Evolutionary conservation across 2,888 invertebrate genomes (phyloP), one percentile per base, ranked within the genome.

Genomic region (Diplazon laetatorius): DNA sequence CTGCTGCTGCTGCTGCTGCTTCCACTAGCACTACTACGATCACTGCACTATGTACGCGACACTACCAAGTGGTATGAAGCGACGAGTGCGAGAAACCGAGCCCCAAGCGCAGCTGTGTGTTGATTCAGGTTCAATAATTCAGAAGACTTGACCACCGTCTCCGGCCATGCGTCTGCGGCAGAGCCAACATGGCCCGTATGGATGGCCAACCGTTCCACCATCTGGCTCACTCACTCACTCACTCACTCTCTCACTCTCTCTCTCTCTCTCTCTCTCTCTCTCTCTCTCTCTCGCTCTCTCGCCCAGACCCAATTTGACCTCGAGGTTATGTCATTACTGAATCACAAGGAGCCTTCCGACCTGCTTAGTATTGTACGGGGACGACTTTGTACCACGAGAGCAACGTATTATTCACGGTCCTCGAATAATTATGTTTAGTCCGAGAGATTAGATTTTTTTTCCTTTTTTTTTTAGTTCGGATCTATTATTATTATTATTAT

Each of bases 91-190:
- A 69, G 77, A 55, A n/a, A 69, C 37, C 68, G 37, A 73, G 62
- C 68, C n/a, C n/a, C 16, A 50, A 37, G 50, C 75, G 72, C 77
- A 75, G 75, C 80, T 81, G 62, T 81, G 62, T 73, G 81, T 83
- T 80, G 81, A 80, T 80, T 80, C 62, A 63, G 76, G 77, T 78
- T 84, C 72, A 82, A 83, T 85, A 82, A 83, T 84, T 84, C 72
- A 82, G 75, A 72, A 76, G 78, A 75, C 80, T 30, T 76, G 81
- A 78, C 82, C 82, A 80, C 78, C 72, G 78, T 69, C 73, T 76
- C 55, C 71, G 55, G 60, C 78, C 75, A 82, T 82, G 80, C 70
- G 71, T 82, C 79, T 80, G 78, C 76, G 74, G 79, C 80, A 55
- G 35, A 68, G 18, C 39, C 39, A 48, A 30, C 57, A 14, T 9